A percentile compares a stretch with the other conserved stretches of the same genome.
These are phyloP conservation scores for Scaptodrosophila latifasciaeformis DNA, from an alignment of 2,888 invertebrate genomes.

Conservation along the genomic window DNA sequence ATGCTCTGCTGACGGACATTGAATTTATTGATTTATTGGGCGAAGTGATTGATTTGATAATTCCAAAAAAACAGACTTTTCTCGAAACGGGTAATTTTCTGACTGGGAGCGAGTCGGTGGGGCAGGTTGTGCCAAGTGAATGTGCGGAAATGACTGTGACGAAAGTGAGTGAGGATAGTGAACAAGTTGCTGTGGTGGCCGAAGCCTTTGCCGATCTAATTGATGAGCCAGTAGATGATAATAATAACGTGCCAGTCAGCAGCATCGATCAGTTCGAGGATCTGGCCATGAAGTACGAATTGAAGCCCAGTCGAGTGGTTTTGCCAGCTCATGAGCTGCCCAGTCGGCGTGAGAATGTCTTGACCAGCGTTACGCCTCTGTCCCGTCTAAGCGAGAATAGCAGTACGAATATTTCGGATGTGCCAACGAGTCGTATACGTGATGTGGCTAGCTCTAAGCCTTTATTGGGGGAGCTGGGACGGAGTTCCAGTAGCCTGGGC, in stretches of 20 bases:
- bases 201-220: conserved; percentile 40
- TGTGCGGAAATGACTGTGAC: conserved; percentile 59
- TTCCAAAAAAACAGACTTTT: conserved; percentile 12
- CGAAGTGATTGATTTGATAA: conserved; percentile 47
- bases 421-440: conserved; percentile 5
- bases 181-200: conserved; percentile 38
- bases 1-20: conserved; percentile 27
- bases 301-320: conserved; percentile 29
- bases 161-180: conserved; percentile 54
- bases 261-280: background rate
- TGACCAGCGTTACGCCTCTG: no score
- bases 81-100: conserved; percentile 50
- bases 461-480: background rate
- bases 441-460: background rate
- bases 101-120: conserved; percentile 23
- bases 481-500: conserved; percentile 40
- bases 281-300: conserved; percentile 68
- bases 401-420: no score
- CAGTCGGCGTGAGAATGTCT: no score
- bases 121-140: conserved; percentile 27
- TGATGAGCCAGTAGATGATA: conserved; percentile 43
- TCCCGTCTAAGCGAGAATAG: no score
- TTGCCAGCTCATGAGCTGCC: background rate
- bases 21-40: conserved; percentile 44
- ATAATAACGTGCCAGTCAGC: conserved; percentile 33